Evolutionary conservation across 2,888 invertebrate genomes (phyloP).

Genomic region (Campopleginae sp.): DNA sequence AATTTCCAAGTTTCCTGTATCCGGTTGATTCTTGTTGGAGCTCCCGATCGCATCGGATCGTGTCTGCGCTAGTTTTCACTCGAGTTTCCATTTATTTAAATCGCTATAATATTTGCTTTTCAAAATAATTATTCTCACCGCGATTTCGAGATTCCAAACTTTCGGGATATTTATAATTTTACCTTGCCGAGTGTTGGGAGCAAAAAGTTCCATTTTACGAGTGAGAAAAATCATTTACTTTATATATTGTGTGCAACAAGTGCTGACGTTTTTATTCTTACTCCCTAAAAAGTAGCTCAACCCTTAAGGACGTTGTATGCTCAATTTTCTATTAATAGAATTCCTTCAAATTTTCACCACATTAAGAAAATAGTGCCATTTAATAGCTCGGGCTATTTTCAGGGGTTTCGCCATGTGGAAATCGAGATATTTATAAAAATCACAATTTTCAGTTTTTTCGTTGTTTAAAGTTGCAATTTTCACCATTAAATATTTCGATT

Average conservation of each 20-base stretch:
- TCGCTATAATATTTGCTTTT: slow-evolving; percentile 48
- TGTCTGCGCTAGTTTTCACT: neutral
- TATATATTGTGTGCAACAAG: neutral
- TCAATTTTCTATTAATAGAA: no score
- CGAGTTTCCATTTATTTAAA: neutral
- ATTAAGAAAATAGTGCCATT: no score
- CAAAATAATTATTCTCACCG: neutral
- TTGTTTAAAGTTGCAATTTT: no score
- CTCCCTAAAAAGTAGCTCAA: neutral
- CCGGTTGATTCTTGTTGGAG: slow-evolving; percentile 61
- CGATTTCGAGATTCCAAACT: neutral
- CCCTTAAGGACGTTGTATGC: no score
- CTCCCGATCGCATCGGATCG: slow-evolving; percentile 61
- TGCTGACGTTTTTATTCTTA: neutral
- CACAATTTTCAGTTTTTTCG: no score
- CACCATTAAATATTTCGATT: no score
- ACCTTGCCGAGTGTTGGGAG: neutral
- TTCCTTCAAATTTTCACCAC: no score
- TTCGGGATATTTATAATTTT: neutral
- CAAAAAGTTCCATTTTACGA: neutral
- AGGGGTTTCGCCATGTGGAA: no score
- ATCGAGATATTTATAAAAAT: no score
- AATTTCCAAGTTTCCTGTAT: slow-evolving; percentile 50
- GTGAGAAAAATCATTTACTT: neutral
- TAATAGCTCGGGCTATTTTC: no score